Base-by-base conservation (phyloP, 2,113 vertebrate genomes). In the Synodontis membranacea region DNA sequence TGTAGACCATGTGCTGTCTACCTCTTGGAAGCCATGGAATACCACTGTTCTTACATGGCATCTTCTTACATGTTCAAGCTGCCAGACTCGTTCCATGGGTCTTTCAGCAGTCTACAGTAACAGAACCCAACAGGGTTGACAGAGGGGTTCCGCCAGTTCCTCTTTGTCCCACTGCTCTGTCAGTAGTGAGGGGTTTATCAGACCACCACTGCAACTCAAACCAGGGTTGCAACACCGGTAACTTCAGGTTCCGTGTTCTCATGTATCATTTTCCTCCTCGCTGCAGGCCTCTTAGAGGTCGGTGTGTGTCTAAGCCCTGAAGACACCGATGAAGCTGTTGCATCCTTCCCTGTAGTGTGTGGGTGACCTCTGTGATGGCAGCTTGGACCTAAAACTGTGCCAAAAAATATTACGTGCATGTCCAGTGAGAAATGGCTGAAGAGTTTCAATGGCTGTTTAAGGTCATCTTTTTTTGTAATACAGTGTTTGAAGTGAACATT, bases 181-280 rank as follows among this genome's bases (percentile, higher is more conserved):
- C 87, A 88, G 52, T 84, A 62, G n/a, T 64, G 3, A 42, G 44
- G 39, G 60, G 21, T 89, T 94, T 93, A 94, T 94, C 93, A 88
- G 88, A 86, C 88, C 54, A 86, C 84, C 90, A 83, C 74, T 91
- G 92, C 92, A 92, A 92, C 91, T 87, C 54, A 90, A 93, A 79
- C 92, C 87, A 83, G 58, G 91, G 88, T 85, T 54, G 84, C 56
- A 5, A 56, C 44, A 83, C 85, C 79, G 85, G 86, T n/a, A 39
- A 87, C 84, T 54, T 86, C 84, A 68, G 50, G 31, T 28, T 66
- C 3, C 48, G 34, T 89, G 86, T n/a, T 52, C 87, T 86, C 84
- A 82, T 70, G 83, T 50, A 4, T 88, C 87, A 89, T 79, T 84
- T 37, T 81, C 83, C 86, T 81, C 85, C 88, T 78, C 34, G 12